Evolutionary conservation across 2,888 invertebrate genomes (phyloP), one percentile per base, ranked within the genome.

Genomic region (Stenotaenia linearis): DNA sequence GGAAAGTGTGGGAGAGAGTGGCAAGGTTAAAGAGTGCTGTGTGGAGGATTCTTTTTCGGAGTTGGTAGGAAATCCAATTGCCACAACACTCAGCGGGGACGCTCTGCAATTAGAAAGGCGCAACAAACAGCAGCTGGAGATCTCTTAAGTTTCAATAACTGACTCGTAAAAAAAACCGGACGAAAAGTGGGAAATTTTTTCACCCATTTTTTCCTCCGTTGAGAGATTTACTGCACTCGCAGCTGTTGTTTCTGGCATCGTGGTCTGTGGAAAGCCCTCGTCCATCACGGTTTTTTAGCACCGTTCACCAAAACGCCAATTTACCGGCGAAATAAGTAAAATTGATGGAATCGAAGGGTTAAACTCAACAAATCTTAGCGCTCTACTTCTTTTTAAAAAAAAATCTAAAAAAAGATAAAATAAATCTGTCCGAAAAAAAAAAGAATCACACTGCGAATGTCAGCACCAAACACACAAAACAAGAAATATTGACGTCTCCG

Each of bases 401-500:
- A 50, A 50, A 50, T 5, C 50, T 7, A 50, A 18, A n/a, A 50
- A 50, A 50, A 18, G n/a, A n/a, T 45, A 45, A 45, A 45, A 45
- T 4, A 4, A 56, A 56, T 56, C 56, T 7, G 18, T n/a, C n/a
- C 9, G 9, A 3, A 15, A 50, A 50, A 50, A 50, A 5, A 15
- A n/a, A 18, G 18, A 50, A 50, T 50, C 12, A 50, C n/a, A 18
- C 50, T 50, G 50, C 50, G 18, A 50, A 18, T 50, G 56, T 15
- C 56, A 56, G 56, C 56, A n/a, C 9, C 37, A 9, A 37, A 3
- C 10, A 6, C 37, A 56, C 45, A 56, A 18, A 5, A 56, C 56
- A 56, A 56, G 56, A 56, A 56, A 56, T 56, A 56, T 56, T 56
- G 56, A 56, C 56, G 56, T 56, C 56, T 56, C 56, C 9, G 56